Evolutionary conservation across 2,797 vertebrate species (phyloP).

Genomic region (Crocodylus rhombifer): DNA sequence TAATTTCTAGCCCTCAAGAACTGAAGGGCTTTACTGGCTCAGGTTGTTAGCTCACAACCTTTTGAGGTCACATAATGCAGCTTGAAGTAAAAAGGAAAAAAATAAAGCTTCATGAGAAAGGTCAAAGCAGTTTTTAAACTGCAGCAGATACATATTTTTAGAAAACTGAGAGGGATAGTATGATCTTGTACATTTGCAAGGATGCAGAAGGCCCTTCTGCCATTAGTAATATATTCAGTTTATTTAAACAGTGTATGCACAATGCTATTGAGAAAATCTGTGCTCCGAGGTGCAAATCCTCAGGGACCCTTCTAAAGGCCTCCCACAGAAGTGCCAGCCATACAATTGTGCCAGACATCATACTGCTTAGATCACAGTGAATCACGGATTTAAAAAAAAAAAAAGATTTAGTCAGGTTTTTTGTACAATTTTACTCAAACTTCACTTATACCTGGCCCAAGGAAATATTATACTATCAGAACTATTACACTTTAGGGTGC

Average conservation of each 20-base stretch:
- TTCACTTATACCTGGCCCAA: neutral
- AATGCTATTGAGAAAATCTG: neutral
- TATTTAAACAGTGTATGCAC: neutral
- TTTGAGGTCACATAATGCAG: too few relatives aligned
- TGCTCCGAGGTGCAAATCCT: neutral
- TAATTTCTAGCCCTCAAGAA: too few relatives aligned
- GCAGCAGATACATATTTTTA: too few relatives aligned
- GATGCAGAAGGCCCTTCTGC: too few relatives aligned
- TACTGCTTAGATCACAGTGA: too few relatives aligned
- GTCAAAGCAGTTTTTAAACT: too few relatives aligned
- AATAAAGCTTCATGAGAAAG: too few relatives aligned
- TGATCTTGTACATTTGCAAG: too few relatives aligned
- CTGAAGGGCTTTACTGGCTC: neutral
- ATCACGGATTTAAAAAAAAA: too few relatives aligned
- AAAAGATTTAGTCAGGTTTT: too few relatives aligned
- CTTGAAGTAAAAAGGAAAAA: too few relatives aligned
- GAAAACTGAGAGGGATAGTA: too few relatives aligned
- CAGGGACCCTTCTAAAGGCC: neutral
- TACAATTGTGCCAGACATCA: neutral
- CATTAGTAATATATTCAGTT: neutral
- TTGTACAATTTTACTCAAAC: neutral
- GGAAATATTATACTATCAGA: neutral
- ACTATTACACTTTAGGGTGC: neutral
- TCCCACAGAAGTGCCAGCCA: neutral
- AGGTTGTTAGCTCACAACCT: neutral